phyloP scores from a whole-genome alignment of 2,797 vertebrate genomes.

The Naso thynnoides region DNA sequence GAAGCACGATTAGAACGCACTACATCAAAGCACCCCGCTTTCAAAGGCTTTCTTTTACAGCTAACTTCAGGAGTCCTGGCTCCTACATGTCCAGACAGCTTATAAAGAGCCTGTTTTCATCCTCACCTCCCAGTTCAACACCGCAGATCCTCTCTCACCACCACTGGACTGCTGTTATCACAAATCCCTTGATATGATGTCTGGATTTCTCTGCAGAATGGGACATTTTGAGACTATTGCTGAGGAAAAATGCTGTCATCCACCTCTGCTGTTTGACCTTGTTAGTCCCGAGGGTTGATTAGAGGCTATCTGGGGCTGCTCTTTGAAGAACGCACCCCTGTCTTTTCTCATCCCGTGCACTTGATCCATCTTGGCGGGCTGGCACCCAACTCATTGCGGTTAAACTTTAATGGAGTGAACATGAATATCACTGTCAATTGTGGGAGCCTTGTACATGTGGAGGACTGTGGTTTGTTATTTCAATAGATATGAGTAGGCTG shows the following conservation, averaged over 20 bases:
- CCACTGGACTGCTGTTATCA: slow-evolving; percentile 90
- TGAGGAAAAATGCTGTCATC: slow-evolving; percentile 82
- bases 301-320: slow-evolving; percentile 67
- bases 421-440: slow-evolving; percentile 77
- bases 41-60: slow-evolving; percentile 89
- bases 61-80: slow-evolving; percentile 86
- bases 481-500: slow-evolving; percentile 77
- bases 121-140: slow-evolving; percentile 88
- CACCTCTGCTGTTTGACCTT: slow-evolving; percentile 76
- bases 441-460: slow-evolving; percentile 64
- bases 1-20: slow-evolving; percentile 82
- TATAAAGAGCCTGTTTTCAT: slow-evolving; percentile 92
- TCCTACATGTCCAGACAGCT: slow-evolving; percentile 88
- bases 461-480: slow-evolving; percentile 79
- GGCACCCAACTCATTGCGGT: slow-evolving; percentile 74
- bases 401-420: slow-evolving; percentile 80
- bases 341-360: slow-evolving; percentile 72
- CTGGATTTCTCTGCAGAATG: slow-evolving; percentile 88
- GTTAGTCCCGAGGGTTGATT: slow-evolving; percentile 76
- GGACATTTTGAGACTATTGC: slow-evolving; percentile 86
- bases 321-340: slow-evolving; percentile 77
- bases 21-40: slow-evolving; percentile 86
- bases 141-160: slow-evolving; percentile 86
- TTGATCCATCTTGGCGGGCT: slow-evolving; percentile 81
- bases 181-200: slow-evolving; percentile 87